Conservation (phyloP, 2,797 vertebrate genomes). For the Eidolon dupreanum region DNA sequence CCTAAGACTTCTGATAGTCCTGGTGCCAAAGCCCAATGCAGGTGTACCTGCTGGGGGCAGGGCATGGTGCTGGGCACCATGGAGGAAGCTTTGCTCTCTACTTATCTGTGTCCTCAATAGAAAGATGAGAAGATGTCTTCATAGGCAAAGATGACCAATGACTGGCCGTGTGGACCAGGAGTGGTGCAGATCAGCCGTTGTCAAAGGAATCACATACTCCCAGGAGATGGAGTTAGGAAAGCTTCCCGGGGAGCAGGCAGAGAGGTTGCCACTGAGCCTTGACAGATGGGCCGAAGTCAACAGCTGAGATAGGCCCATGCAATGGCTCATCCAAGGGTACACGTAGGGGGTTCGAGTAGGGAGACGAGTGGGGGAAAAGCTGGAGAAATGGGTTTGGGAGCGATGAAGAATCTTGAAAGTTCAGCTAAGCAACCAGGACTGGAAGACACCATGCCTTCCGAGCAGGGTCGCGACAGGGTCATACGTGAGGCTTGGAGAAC, state of each 20-base stretch:
- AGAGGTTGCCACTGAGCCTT: not conserved
- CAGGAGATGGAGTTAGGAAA: not conserved
- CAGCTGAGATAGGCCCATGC: not conserved
- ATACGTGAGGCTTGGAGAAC: no score
- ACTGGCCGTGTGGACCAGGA: not conserved
- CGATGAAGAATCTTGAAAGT: not conserved
- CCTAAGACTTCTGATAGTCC: not conserved
- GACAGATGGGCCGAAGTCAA: not conserved
- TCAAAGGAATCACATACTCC: not conserved
- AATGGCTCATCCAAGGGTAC: no score
- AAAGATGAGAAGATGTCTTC: not conserved
- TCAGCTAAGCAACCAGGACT: not conserved
- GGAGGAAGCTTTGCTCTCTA: not conserved
- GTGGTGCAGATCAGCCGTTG: not conserved
- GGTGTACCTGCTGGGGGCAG: not conserved
- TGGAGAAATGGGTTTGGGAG: not conserved
- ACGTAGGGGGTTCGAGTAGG: fast-evolving
- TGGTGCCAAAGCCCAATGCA: not conserved
- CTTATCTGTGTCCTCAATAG: not conserved
- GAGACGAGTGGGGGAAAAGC: not conserved
- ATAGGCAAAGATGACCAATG: not conserved
- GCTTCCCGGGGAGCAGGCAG: not conserved
- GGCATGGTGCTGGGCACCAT: not conserved
- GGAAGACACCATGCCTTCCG: not conserved
- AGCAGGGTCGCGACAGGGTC: not conserved